These are phyloP conservation scores for Ginglymostoma cirratum DNA, from an alignment of 2,113 vertebrate species.

Conservation along the genomic window DNA sequence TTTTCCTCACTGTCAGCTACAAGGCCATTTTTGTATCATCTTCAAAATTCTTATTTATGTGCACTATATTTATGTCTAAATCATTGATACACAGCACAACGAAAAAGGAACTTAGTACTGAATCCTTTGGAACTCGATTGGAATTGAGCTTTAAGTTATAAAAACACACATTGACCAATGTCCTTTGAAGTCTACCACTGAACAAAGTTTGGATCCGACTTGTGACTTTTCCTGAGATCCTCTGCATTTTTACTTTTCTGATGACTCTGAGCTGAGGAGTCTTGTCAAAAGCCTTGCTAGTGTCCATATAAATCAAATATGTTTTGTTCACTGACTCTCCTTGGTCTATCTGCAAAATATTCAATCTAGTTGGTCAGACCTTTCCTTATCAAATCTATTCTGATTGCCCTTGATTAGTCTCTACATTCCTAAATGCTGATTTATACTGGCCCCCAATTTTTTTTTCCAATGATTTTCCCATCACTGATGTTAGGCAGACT, in stretches of 20 bases:
- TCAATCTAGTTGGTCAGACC: too few species aligned
- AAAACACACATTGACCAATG: background rate
- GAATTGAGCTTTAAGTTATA: background rate
- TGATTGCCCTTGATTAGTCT: too few species aligned
- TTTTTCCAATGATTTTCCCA: too few species aligned
- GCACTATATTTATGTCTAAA: background rate
- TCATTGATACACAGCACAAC: background rate
- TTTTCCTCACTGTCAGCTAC: background rate
- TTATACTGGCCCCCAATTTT: too few species aligned
- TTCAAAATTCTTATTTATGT: background rate
- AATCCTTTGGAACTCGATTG: background rate
- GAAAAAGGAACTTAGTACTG: background rate
- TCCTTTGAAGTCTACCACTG: background rate
- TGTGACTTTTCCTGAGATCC: background rate
- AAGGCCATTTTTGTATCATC: background rate
- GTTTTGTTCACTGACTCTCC: too few species aligned
- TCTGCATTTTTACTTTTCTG: background rate
- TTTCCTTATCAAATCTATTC: too few species aligned
- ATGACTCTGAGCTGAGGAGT: too few species aligned
- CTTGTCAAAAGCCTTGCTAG: too few species aligned
- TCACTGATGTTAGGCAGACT: too few species aligned
- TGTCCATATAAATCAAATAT: too few species aligned
- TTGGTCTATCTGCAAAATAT: too few species aligned
- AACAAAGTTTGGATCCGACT: background rate
- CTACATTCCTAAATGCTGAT: too few species aligned